These are phyloP conservation scores for Apogon hyalosoma DNA, from an alignment of 2,797 vertebrate genomes.

Conservation along the genomic window DNA sequence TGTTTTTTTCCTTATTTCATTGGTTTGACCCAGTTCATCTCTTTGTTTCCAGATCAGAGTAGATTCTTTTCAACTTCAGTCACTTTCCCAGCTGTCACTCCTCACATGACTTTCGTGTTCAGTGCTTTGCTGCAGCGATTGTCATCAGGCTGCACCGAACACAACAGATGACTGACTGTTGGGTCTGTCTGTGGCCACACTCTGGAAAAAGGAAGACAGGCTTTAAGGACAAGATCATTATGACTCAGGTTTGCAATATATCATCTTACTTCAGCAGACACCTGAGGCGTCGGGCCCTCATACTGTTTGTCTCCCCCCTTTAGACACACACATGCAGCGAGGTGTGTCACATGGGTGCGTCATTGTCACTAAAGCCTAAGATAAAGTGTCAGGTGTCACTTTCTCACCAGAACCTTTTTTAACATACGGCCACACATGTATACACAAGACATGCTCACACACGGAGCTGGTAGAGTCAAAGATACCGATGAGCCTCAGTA, in stretches of 20 bases:
- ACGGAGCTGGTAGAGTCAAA: too few relatives aligned
- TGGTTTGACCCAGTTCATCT: neutral
- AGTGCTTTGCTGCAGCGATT: neutral
- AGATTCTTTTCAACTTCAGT: neutral
- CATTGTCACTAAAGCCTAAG: slow-evolving; percentile 39
- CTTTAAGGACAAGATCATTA: slow-evolving; percentile 36
- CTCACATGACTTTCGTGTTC: neutral
- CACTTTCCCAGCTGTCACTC: neutral
- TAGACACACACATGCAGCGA: slow-evolving; percentile 25
- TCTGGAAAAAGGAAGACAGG: slow-evolving; percentile 9
- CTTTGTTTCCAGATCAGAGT: neutral
- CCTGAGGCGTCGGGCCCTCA: slow-evolving; percentile 45
- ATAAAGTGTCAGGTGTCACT: slow-evolving; percentile 75
- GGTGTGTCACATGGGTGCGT: slow-evolving; percentile 24
- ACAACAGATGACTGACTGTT: neutral
- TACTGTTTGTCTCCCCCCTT: slow-evolving; percentile 5
- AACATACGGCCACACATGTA: neutral
- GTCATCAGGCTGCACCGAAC: neutral
- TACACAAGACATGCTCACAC: slow-evolving; percentile 1
- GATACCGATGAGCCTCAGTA: neutral
- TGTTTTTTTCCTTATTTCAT: too few relatives aligned
- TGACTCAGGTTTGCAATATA: slow-evolving; percentile 5
- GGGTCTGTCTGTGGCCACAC: neutral
- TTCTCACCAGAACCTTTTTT: slow-evolving; percentile 66
- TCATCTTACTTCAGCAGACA: slow-evolving; percentile 51